phyloP scores from a whole-genome alignment of 2,888 invertebrate species.

The Uropetala carovei region DNA sequence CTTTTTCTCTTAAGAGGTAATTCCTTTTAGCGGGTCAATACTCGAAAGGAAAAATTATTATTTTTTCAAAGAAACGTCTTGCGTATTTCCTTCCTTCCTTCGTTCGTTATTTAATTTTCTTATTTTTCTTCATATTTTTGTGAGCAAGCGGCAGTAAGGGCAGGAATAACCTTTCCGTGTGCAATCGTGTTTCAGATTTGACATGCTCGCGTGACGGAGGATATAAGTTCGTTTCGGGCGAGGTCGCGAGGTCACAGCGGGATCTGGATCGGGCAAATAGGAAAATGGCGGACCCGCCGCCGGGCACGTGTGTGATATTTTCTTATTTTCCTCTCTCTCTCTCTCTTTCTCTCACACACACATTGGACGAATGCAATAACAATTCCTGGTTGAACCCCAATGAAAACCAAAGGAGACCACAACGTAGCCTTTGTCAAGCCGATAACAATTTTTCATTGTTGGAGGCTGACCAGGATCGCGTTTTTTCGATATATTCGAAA shows the following conservation, averaged over 20 bases:
- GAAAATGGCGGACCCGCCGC: too few relatives aligned
- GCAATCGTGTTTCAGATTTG: neutral
- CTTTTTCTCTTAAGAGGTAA: neutral
- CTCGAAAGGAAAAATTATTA: neutral
- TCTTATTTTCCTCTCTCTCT: too few relatives aligned
- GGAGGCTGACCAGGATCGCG: too few relatives aligned
- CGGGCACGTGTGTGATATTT: too few relatives aligned
- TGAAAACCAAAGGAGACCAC: too few relatives aligned
- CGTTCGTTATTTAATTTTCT: neutral
- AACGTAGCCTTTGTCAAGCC: too few relatives aligned
- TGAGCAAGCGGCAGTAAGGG: neutral
- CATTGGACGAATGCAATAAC: too few relatives aligned
- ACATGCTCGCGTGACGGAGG: neutral
- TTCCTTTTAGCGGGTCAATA: neutral
- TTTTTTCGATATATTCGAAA: too few relatives aligned
- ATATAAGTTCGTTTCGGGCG: neutral
- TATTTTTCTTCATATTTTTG: neutral
- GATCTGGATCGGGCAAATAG: neutral
- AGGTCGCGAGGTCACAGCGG: neutral
- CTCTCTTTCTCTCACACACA: too few relatives aligned
- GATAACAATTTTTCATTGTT: too few relatives aligned
- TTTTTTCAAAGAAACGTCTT: neutral
- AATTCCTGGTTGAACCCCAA: too few relatives aligned
- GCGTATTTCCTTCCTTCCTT: neutral
- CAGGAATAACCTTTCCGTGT: constrained; percentile 5